These are phyloP conservation scores for Iphiclides podalirius DNA, from an alignment of 2,888 invertebrate genomes.

Conservation along the genomic window DNA sequence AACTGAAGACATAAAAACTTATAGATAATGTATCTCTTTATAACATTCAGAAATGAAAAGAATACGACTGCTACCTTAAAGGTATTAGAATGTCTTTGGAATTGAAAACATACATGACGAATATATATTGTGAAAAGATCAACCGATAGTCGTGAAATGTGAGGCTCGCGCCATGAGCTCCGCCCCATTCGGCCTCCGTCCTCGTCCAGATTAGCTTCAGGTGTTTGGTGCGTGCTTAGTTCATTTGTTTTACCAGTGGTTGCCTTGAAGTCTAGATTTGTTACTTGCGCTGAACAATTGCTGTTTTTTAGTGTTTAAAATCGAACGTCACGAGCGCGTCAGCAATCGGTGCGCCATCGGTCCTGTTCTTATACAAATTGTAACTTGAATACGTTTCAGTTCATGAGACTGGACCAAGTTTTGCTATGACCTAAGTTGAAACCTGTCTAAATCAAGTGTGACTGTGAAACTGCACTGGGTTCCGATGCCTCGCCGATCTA, in stretches of 20 bases:
- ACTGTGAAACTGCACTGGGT: too few species aligned
- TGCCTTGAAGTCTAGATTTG: conserved; percentile 4
- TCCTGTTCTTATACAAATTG: neutral
- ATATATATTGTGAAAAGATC: too few species aligned
- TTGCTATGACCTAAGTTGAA: too few species aligned
- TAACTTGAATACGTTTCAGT: too few species aligned
- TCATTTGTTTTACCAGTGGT: conserved; percentile 30
- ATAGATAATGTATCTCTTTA: too few species aligned
- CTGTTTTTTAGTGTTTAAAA: conserved; percentile 28
- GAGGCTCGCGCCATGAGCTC: neutral
- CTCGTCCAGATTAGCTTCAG: conserved; percentile 40
- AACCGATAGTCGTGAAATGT: neutral
- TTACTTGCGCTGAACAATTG: conserved; percentile 32
- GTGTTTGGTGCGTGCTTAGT: conserved; percentile 45
- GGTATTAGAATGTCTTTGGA: too few species aligned
- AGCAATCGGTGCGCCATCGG: neutral
- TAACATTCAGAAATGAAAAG: too few species aligned
- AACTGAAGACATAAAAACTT: too few species aligned
- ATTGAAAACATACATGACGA: neutral
- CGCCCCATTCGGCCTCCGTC: neutral
- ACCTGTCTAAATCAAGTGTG: too few species aligned
- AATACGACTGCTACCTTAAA: too few species aligned
- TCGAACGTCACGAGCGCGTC: neutral
- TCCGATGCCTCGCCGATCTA: neutral
- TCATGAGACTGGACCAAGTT: too few species aligned